Evolutionary conservation across 2,888 invertebrate species (phyloP).

Genomic region (Sipha maydis): DNA sequence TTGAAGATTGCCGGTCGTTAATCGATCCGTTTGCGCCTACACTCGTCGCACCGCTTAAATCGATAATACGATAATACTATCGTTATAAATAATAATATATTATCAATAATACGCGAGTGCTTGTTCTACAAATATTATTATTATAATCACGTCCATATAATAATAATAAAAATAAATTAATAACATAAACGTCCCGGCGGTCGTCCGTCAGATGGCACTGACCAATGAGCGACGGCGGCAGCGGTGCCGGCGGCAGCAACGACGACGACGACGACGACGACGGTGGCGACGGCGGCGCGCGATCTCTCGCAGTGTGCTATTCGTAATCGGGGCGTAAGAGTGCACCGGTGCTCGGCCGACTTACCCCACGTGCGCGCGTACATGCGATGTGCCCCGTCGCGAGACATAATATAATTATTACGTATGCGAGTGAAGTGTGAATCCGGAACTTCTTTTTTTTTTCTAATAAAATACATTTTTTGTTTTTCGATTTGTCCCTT

Average conservation of each 20-base stretch:
- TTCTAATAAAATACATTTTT: too few relatives aligned
- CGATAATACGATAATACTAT: too few relatives aligned
- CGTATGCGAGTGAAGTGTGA: conserved; percentile 5
- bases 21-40: too few relatives aligned
- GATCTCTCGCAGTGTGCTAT: conserved; percentile 60
- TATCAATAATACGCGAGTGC: too few relatives aligned
- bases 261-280: conserved; percentile 3
- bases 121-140: too few relatives aligned
- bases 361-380: conserved; percentile 60
- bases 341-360: conserved; percentile 61
- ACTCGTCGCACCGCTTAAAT: too few relatives aligned
- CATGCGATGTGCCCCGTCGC: conserved; percentile 36
- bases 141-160: too few relatives aligned
- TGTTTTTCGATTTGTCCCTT: too few relatives aligned
- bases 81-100: too few relatives aligned
- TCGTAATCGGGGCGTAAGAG: conserved; percentile 62
- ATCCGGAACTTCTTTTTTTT: too few relatives aligned
- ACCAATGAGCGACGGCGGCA: conserved; percentile 52
- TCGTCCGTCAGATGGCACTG: conserved; percentile 58
- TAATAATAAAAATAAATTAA: neutral
- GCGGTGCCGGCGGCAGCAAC: conserved; percentile 8
- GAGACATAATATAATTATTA: conserved; percentile 7
- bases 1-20: too few relatives aligned
- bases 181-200: conserved; percentile 30
- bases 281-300: conserved; percentile 40